Evolutionary conservation across 1,140 invertebrate genomes (phyloP).

Genomic region (Eupeodes corollae): DNA sequence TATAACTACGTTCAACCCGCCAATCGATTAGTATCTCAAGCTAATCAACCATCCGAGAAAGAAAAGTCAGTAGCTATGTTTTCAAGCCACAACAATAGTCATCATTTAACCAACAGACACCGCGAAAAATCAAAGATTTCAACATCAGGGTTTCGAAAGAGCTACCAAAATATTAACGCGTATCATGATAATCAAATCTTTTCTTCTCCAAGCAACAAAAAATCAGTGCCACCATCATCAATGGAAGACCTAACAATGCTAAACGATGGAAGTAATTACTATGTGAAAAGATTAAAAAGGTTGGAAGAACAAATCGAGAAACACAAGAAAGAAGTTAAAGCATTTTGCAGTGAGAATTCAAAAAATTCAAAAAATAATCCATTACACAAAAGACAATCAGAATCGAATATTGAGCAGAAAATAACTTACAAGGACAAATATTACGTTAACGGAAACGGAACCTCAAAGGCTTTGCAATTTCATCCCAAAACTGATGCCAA

Average conservation of each 20-base stretch:
- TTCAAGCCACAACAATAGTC: no score
- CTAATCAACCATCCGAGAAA: not conserved
- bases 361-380: not conserved
- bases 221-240: constrained; percentile 4
- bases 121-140: no score
- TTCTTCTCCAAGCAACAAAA: not conserved
- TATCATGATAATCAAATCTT: not conserved
- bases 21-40: not conserved
- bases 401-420: no score
- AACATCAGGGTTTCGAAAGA: no score
- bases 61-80: no score
- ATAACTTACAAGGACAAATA: no score
- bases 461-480: no score
- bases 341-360: constrained; percentile 8
- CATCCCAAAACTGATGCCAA: no score
- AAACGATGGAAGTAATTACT: constrained; percentile 6
- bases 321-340: constrained; percentile 11
- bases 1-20: not conserved
- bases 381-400: no score
- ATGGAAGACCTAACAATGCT: constrained; percentile 5
- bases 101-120: no score
- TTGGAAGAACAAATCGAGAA: constrained; percentile 10
- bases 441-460: no score
- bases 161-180: no score
- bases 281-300: constrained; percentile 9